Percentiles rank a stretch among this genome's conserved stretches.
Conservation (phyloP, 23 tunicate species). For the Ascidia mentula region DNA sequence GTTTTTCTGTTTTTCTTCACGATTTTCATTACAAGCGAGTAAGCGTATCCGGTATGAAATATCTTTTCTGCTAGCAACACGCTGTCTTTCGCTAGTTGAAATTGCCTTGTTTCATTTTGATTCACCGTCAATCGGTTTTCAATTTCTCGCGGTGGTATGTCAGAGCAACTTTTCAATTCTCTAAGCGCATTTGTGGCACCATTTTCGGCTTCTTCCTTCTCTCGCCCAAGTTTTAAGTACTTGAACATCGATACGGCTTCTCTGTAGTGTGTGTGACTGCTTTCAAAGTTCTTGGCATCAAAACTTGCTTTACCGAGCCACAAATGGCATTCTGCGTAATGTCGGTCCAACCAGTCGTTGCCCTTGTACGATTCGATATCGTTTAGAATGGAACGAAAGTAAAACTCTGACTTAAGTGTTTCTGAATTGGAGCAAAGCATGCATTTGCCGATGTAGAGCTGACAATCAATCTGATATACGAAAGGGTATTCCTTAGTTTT, state of each 20-base stretch:
- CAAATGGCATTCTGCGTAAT: background rate
- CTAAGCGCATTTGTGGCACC: no score
- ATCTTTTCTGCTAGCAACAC: no score
- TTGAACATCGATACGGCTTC: background rate
- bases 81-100: no score
- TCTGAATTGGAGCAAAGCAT: background rate
- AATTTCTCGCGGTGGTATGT: no score
- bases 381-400: background rate
- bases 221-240: background rate
- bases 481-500: background rate
- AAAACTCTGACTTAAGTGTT: background rate
- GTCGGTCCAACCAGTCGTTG: background rate
- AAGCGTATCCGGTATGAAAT: no score
- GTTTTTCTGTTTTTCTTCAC: no score
- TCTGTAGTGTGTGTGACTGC: background rate
- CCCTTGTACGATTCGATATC: background rate
- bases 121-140: no score
- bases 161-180: no score
- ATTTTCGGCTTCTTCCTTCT: background rate
- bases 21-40: no score
- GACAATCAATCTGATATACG: background rate
- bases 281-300: background rate
- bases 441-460: constrained; percentile 1
- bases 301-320: background rate
- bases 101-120: no score